Evolutionary conservation across 2,113 vertebrate genomes (phyloP).

Genomic region (Eidolon helvum): DNA sequence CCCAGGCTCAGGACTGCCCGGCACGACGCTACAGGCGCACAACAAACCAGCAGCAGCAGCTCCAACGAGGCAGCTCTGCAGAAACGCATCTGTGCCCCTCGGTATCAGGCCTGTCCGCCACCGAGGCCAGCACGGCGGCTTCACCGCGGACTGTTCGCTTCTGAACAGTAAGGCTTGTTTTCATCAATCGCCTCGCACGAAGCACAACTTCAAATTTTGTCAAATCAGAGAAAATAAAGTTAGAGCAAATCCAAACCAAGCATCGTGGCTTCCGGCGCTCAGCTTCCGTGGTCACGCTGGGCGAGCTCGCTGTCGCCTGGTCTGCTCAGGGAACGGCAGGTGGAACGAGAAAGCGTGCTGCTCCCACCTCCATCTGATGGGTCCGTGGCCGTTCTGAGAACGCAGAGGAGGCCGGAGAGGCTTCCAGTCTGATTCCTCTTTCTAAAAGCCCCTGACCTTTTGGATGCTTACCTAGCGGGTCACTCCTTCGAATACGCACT

Average conservation of each 20-base stretch:
- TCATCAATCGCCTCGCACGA: not conserved
- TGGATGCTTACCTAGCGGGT: not conserved
- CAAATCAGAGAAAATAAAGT: not conserved
- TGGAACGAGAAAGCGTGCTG: accelerated
- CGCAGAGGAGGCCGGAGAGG: not conserved
- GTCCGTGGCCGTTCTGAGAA: not conserved
- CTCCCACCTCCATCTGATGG: accelerated
- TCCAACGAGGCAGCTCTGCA: not conserved
- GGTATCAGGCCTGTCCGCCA: accelerated
- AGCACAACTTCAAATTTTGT: not conserved
- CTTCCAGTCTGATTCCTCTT: not conserved
- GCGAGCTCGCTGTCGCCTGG: not conserved
- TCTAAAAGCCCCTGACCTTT: not conserved
- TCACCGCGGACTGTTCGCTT: accelerated
- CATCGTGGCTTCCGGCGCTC: not conserved
- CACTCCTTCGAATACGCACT: not conserved
- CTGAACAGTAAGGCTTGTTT: no score
- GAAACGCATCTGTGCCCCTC: accelerated
- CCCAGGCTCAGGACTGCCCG: not conserved
- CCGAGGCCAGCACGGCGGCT: accelerated
- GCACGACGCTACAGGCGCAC: not conserved
- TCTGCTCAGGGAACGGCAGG: not conserved
- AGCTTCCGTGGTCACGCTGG: not conserved
- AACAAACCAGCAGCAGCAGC: not conserved
- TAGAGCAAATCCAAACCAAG: not conserved